A percentile compares a stretch with the other conserved stretches of the same genome.
These are phyloP conservation scores for Antheraea mylitta DNA, from an alignment of 1,140 invertebrate species.

Conservation along the genomic window DNA sequence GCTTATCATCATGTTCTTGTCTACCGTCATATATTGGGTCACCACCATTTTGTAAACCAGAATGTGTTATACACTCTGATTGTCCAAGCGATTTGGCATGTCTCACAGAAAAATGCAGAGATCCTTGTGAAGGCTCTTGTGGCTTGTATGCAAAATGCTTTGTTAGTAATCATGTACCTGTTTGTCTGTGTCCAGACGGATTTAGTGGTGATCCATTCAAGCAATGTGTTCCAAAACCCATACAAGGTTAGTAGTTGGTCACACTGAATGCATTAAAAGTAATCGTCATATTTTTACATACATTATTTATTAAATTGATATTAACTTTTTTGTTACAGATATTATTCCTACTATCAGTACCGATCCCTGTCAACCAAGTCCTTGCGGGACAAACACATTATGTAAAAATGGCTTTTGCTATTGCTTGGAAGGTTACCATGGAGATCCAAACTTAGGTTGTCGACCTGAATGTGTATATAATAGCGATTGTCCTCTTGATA, in stretches of 20 bases:
- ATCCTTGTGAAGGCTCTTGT: conserved; percentile 91
- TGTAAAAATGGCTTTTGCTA: conserved; percentile 80
- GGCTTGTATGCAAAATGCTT: conserved; percentile 87
- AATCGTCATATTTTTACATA: background rate
- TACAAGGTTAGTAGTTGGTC: conserved; percentile 38
- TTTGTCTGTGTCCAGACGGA: conserved; percentile 85
- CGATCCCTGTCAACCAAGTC: conserved; percentile 79
- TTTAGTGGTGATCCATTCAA: conserved; percentile 88
- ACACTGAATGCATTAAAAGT: background rate
- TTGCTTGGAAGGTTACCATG: conserved; percentile 83
- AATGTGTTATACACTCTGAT: conserved; percentile 82
- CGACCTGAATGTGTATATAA: conserved; percentile 92
- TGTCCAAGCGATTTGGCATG: conserved; percentile 88
- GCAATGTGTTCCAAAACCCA: conserved; percentile 62
- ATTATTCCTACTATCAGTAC: conserved; percentile 13
- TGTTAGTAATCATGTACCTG: conserved; percentile 87
- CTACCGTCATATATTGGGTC: conserved; percentile 83
- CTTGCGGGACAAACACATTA: conserved; percentile 81
- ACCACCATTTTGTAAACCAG: conserved; percentile 82
- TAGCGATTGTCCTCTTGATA: conserved; percentile 87
- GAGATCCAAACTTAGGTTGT: conserved; percentile 84
- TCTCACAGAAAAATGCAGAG: conserved; percentile 87
- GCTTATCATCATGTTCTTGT: conserved; percentile 83
- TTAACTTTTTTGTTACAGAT: background rate
- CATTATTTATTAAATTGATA: background rate